Evolutionary conservation across 1,140 invertebrate species (phyloP), one percentile per base, ranked within the genome.

Genomic region (Caenorhabditis inopinata): DNA sequence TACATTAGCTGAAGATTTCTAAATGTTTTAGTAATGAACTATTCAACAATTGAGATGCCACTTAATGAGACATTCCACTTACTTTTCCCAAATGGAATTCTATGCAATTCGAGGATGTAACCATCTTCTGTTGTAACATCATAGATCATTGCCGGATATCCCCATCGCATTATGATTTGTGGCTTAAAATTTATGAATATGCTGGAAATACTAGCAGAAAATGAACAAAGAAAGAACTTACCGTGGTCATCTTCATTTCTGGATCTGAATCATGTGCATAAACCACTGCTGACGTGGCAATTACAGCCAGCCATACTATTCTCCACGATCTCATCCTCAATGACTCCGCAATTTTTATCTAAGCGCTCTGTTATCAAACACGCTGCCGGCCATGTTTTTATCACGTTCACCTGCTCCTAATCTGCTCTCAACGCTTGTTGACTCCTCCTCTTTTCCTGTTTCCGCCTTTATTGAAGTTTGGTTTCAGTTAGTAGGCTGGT

Each of bases 91-190:
- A 87, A 16, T 1, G 92, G 92, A 82, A 94, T 93, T 46, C 93
- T 90, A 83, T 94, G 93, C 27, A 94, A 58, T 0, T 91, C 92
- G 2, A 94, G 86, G 18, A 93, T 89, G 86, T 93, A 94, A 12
- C 93, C 93, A 85, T 94, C 93, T 48, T 92, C 89, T 0, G 93
- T 94, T n/a, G 90, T 85, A 0, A 93, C 89, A 0, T 90, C 83
- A 84, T 93, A 92, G 16, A 89, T 90, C 88, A 93, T 92, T 0
- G 90, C 91, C 1, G 91, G 91, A 85, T 93, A 94, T 0, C 92
- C 93, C 82, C 84, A 85, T 23, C 75, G 53, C 45, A 81, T 53
- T 21, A 85, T 85, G n/a, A 85, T 82, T 76, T 86, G 74, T 23
- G 83, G 27, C 85, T 84, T 84, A 89, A 89, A 21, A 82, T 4